phyloP scores from a whole-genome alignment of 2,888 invertebrate genomes.

The Chymomyza fuscimana region DNA sequence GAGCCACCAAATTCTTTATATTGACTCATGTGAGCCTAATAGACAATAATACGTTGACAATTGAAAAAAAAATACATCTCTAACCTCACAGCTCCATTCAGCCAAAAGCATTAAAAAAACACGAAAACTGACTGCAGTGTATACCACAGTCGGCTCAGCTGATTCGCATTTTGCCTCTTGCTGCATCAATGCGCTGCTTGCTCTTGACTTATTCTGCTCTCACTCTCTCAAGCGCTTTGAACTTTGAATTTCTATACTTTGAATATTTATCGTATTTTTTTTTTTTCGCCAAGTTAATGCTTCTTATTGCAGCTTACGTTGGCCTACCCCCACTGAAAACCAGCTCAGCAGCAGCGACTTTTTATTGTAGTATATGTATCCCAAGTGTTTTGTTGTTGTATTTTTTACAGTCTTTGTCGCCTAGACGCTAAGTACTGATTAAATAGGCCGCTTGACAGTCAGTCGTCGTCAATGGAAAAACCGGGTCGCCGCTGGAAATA shows the following conservation, averaged over 20 bases:
- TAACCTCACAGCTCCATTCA: no score
- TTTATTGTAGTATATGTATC: slow-evolving; percentile 10
- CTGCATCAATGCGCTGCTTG: slow-evolving; percentile 35
- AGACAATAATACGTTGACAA: no score
- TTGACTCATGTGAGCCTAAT: no score
- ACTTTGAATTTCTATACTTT: slow-evolving; percentile 19
- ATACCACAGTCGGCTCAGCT: no score
- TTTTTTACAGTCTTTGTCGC: slow-evolving; percentile 6
- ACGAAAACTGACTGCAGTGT: no score
- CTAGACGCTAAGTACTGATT: slow-evolving; percentile 32
- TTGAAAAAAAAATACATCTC: no score
- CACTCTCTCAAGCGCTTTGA: slow-evolving; percentile 24
- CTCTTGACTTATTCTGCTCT: background rate
- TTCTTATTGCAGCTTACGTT: slow-evolving; percentile 48
- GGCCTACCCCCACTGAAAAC: background rate
- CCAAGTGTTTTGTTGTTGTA: slow-evolving; percentile 34
- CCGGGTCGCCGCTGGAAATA: background rate
- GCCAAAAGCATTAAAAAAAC: no score
- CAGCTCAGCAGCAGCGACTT: slow-evolving; percentile 4
- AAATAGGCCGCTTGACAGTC: slow-evolving; percentile 11
- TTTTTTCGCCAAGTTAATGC: background rate
- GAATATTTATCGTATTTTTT: background rate
- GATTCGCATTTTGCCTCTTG: slow-evolving; percentile 4
- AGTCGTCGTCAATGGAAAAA: background rate
- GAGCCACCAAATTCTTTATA: no score